Evolutionary conservation across 2,888 invertebrate species (phyloP).

Genomic region (Lithodes maja): DNA sequence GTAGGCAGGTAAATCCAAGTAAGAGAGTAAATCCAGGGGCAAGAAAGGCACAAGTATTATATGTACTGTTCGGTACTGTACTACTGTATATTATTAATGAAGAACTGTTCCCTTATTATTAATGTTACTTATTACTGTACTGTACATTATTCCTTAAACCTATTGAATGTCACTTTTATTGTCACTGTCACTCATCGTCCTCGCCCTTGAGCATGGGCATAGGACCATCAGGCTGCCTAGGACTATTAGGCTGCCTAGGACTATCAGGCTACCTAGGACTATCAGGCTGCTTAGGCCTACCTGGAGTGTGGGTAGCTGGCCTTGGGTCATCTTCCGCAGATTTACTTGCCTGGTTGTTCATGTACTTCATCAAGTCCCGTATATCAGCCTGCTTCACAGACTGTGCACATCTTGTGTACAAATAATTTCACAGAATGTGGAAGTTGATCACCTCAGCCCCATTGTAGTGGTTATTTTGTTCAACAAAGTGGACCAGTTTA

Average conservation of each 20-base stretch:
- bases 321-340: not conserved
- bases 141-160: not conserved
- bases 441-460: conserved; percentile 17
- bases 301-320: not conserved
- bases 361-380: not conserved
- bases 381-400: conserved; percentile 13
- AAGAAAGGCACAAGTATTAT: no score
- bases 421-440: conserved; percentile 14
- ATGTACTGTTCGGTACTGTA: no score
- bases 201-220: not conserved
- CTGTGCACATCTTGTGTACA: not conserved
- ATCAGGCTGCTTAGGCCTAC: not conserved
- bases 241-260: not conserved
- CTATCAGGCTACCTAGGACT: not conserved
- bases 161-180: not conserved
- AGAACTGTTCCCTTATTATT: no score
- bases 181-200: not conserved
- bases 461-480: conserved; percentile 34
- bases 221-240: not conserved
- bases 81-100: no score
- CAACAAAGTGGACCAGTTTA: conserved; percentile 15
- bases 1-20: no score
- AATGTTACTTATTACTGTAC: not conserved
- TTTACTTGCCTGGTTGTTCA: conserved; percentile 5
- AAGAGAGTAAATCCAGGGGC: no score